Evolutionary conservation across 2,888 invertebrate species (phyloP), one percentile per base, ranked within the genome.

Genomic region (Alitta virens): DNA sequence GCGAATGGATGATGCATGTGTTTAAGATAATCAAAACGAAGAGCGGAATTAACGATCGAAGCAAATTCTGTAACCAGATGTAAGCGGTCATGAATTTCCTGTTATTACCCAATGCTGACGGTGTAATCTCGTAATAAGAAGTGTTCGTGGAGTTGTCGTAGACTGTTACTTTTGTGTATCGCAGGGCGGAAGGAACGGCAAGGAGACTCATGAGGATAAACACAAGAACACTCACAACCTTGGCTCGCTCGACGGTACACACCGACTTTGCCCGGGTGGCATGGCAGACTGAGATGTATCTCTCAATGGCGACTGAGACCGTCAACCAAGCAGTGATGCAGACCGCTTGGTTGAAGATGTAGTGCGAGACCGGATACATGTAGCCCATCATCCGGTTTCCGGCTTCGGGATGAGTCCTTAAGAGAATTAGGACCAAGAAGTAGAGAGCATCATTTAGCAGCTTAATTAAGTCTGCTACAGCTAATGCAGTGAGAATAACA

Each of bases 31-130:
- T 72, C 7, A 80, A 71, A 18, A 78, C 73, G 18, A 76, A 68
- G n/a, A 80, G 70, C 1, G 80, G 80, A 57, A 80, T 73, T 21
- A 79, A 72, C 3, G 78, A 76, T 2, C 79, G 71, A 23, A 78
- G 66, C 1, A 73, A 71, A 65, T 77, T 79, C 63, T 77, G 77
- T 23, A 76, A 69, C 76, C 78, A 77, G 9, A 73, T 73, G 64
- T 78, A 80, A 0, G 74, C 73, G 9, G 65, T 65, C 74, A 76
- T 75, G 63, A 79, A 77, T 18, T 62, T 62, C 26, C 74, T 64
- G 59, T 76, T 78, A 2, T 63, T 52, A 25, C 78, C 78, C 3
- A 80, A 66, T 5, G 65, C 60, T 7, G 77, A 75, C 1, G 71
- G 72, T 16, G 67, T 66, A 18, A 77, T 68, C 1, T 67, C 61